Evolutionary conservation across 2,888 invertebrate species (phyloP).

Genomic region (Parnassius smintheus): DNA sequence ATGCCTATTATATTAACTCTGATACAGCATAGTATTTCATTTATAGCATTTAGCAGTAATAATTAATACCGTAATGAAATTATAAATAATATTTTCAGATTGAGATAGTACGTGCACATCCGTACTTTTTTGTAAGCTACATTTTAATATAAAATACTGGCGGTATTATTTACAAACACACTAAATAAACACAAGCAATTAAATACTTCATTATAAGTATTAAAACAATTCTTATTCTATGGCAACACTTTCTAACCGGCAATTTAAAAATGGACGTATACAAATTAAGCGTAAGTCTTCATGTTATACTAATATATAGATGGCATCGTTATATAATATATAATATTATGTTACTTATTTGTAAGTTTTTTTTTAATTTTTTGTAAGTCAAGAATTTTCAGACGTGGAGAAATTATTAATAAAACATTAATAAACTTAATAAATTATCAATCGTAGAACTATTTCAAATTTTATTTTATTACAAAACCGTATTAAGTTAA

Average conservation of each 20-base stretch:
- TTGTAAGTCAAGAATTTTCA: background rate
- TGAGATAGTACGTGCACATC: too few relatives aligned
- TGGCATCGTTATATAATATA: background rate
- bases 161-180: conserved; percentile 25
- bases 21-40: too few relatives aligned
- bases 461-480: too few relatives aligned
- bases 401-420: too few relatives aligned
- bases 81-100: too few relatives aligned
- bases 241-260: conserved; percentile 25
- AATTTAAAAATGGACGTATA: conserved; percentile 27
- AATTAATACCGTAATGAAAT: too few relatives aligned
- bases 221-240: conserved; percentile 21
- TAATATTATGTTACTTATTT: background rate
- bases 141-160: conserved; percentile 34
- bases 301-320: background rate
- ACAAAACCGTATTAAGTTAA: too few relatives aligned
- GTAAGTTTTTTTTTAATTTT: background rate
- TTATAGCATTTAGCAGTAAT: too few relatives aligned
- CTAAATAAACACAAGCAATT: conserved; percentile 15
- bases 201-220: conserved; percentile 1
- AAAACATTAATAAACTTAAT: background rate
- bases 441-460: too few relatives aligned
- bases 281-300: conserved; percentile 26
- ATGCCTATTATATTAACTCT: too few relatives aligned
- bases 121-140: background rate